Evolutionary conservation across 2,888 invertebrate species (phyloP).

Genomic region (Cheilosia vulpina): DNA sequence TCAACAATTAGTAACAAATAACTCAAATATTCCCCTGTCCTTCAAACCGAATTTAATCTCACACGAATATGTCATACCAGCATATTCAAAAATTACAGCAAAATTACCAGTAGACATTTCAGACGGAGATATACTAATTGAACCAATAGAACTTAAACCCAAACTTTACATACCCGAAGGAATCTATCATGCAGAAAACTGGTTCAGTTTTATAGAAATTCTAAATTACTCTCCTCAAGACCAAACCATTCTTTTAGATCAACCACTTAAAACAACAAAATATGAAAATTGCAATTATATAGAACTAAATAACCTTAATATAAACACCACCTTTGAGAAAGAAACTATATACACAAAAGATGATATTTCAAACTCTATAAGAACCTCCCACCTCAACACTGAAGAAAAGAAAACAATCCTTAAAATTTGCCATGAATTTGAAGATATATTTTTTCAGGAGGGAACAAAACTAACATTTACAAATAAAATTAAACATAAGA

Average conservation of each 20-base stretch:
- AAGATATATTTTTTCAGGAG: slow-evolving; percentile 13
- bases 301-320: slow-evolving; percentile 6
- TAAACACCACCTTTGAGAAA: background rate
- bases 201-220: slow-evolving; percentile 13
- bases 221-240: slow-evolving; percentile 4
- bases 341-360: background rate
- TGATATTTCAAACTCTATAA: background rate
- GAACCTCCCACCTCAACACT: background rate
- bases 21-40: slow-evolving; percentile 4
- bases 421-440: background rate
- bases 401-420: background rate
- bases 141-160: no score
- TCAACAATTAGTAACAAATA: slow-evolving; percentile 14
- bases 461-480: slow-evolving; percentile 11
- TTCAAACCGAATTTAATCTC: slow-evolving; percentile 20
- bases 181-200: background rate
- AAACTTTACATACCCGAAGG: no score
- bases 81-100: background rate
- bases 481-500: slow-evolving; percentile 9
- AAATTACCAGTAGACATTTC: slow-evolving; percentile 8
- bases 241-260: slow-evolving; percentile 1
- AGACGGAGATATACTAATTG: no score
- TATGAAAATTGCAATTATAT: background rate
- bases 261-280: slow-evolving; percentile 3
- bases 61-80: background rate